Evolutionary conservation across 2,113 vertebrate genomes (phyloP), one percentile per base, ranked within the genome.

Genomic region (Alligator mississippiensis): DNA sequence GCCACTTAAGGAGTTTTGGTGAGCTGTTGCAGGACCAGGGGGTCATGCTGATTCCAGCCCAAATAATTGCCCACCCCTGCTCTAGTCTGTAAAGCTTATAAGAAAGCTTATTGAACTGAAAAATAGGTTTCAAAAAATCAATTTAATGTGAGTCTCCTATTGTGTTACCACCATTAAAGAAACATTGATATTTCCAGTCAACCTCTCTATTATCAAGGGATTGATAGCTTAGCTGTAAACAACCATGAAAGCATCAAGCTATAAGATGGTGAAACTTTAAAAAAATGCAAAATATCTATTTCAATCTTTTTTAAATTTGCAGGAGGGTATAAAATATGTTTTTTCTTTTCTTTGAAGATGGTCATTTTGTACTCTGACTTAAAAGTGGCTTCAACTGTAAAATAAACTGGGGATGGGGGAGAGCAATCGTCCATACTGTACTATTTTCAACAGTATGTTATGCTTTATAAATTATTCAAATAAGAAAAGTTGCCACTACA

Each of bases 401-500:
- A 79, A 74, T 74, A 74, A 22, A 25, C 47, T 47, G 47, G 47
- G 47, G 47, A 9, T 38, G 16, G 22, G 30, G 34, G 70, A 74
- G 19, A 74, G 12, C 19, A 47, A 24, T 12, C 19, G 21, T 30
- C 68, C 34, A 24, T 38, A 38, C 34, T 63, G 25, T 24, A 63
- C 24, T 63, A 13, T 27, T 27, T 63, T 63, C 47, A 47, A 47
- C 47, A 47, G 47, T 47, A 47, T 47, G 47, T 47, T 47, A 47
- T 47, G 47, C 47, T 47, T 47, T 47, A 47, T 94, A 88, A 94
- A 94, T 95, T 30, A 94, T 85, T 96, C 92, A 96, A 94, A 87
- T 85, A 60, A 92, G 91, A 93, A 93, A 93, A 90, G 87, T 90
- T 93, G 90, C 90, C 90, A 93, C 90, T 76, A 75, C 92, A 66